Conservation (phyloP, 2,797 vertebrate species). For the Australoheros facetus region DNA sequence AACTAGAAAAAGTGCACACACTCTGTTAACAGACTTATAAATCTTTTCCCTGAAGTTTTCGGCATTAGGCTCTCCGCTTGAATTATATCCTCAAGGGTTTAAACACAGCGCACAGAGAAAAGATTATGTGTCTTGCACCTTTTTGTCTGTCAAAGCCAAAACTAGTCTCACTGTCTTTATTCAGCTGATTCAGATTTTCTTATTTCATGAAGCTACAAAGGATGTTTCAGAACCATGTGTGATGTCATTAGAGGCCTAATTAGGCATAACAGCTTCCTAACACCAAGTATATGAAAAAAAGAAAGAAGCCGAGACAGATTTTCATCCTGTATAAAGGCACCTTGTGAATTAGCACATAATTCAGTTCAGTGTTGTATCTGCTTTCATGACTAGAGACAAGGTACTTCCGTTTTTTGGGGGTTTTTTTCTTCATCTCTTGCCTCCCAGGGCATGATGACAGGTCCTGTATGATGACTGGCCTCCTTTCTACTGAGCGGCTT, state of each 20-base stretch:
- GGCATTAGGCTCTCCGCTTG: background rate
- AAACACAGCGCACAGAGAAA: background rate
- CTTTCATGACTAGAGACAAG: constrained; percentile 26
- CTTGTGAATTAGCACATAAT: constrained; percentile 28
- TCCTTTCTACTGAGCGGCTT: constrained; percentile 19
- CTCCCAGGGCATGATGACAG: constrained; percentile 6
- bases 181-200: background rate
- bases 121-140: background rate
- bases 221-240: background rate
- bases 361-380: constrained; percentile 8
- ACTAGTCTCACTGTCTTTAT: background rate
- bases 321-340: background rate
- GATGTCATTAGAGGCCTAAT: constrained; percentile 15
- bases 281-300: background rate
- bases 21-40: background rate
- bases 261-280: background rate
- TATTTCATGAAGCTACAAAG: background rate
- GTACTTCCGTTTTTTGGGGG: background rate
- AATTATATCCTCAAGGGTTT: background rate
- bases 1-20: no score
- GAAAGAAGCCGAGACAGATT: background rate
- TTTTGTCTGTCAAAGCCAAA: background rate
- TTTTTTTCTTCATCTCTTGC: background rate
- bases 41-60: background rate
- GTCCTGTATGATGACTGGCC: constrained; percentile 20